Conservation (phyloP, 2,888 invertebrate species). For the Agrilus cyanescens region DNA sequence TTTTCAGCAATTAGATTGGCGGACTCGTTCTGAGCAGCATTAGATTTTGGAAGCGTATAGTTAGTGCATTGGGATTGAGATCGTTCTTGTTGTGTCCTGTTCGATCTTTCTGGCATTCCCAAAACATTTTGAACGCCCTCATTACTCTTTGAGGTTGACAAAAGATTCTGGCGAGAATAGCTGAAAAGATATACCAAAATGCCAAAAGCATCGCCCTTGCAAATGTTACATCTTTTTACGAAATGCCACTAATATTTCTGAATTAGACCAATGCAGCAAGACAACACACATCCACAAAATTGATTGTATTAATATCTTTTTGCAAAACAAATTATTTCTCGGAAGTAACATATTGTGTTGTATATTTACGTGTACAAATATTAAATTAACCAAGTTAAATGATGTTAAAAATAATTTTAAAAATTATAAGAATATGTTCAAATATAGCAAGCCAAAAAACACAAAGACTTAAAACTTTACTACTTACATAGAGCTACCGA, state of each 20-base stretch:
- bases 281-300: neutral
- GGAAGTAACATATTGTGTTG: too few species aligned
- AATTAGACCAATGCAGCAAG: neutral
- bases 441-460: too few species aligned
- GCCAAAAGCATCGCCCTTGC: slow-evolving; percentile 7
- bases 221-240: neutral
- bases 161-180: slow-evolving; percentile 79
- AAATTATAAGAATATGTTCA: too few species aligned
- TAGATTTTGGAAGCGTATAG: slow-evolving; percentile 19
- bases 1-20: slow-evolving; percentile 25
- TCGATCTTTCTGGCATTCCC: slow-evolving; percentile 42
- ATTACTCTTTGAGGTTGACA: slow-evolving; percentile 66
- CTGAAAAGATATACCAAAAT: slow-evolving; percentile 34
- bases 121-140: slow-evolving; percentile 46
- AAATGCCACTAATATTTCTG: neutral
- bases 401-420: too few species aligned
- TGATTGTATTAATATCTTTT: too few species aligned
- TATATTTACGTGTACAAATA: too few species aligned
- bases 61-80: slow-evolving; percentile 19
- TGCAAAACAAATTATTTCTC: too few species aligned
- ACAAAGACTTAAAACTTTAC: too few species aligned
- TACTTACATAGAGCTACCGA: too few species aligned
- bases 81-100: slow-evolving; percentile 36
- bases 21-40: slow-evolving; percentile 23
- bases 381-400: too few species aligned